phyloP scores from a whole-genome alignment of 2,888 invertebrate species.

The Parnassius mnemosyne region DNA sequence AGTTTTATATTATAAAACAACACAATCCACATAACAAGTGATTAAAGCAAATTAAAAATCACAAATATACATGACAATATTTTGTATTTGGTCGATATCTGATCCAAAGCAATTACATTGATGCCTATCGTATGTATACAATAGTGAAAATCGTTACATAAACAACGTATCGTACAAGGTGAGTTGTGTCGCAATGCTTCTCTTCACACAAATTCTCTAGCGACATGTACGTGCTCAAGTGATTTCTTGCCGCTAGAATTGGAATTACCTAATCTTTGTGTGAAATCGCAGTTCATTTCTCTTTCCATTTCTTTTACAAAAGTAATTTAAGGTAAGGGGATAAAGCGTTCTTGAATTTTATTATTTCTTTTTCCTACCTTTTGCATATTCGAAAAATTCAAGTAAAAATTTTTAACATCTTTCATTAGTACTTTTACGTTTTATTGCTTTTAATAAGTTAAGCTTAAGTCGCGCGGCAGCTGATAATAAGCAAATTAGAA shows the following conservation, averaged over 20 bases:
- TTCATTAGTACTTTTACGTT: too few species aligned
- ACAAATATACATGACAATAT: too few species aligned
- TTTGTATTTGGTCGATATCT: too few species aligned
- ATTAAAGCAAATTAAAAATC: too few species aligned
- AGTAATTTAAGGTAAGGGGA: constrained; percentile 35
- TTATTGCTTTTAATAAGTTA: too few species aligned
- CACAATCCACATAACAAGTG: too few species aligned
- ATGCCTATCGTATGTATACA: not conserved
- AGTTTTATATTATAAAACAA: too few species aligned
- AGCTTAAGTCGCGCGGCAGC: too few species aligned
- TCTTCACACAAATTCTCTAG: constrained; percentile 40
- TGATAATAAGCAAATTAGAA: too few species aligned
- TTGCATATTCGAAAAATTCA: constrained; percentile 7
- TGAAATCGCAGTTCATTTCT: constrained; percentile 47
- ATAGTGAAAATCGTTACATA: constrained; percentile 17
- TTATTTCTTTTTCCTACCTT: constrained; percentile 17
- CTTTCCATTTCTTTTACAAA: constrained; percentile 45
- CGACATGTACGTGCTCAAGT: constrained; percentile 57
- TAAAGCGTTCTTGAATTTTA: constrained; percentile 25
- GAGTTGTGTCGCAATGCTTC: constrained; percentile 29
- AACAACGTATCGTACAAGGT: constrained; percentile 22
- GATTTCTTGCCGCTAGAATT: constrained; percentile 53
- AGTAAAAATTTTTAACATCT: too few species aligned
- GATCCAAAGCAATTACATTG: not conserved
- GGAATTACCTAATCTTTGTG: constrained; percentile 56